These are phyloP conservation scores for Junonia oenone DNA, from an alignment of 2,888 invertebrate genomes.

Conservation along the genomic window DNA sequence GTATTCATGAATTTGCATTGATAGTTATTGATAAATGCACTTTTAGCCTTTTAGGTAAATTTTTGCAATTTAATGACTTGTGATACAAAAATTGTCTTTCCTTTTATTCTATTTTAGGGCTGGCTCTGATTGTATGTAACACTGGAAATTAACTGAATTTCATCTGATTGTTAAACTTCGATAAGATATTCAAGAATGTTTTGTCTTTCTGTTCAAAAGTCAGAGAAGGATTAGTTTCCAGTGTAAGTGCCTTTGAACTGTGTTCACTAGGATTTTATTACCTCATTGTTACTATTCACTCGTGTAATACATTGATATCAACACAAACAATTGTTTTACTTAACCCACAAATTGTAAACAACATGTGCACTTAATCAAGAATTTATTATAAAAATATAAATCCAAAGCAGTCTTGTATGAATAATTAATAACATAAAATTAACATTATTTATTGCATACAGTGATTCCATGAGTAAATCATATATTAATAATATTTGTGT, in stretches of 20 bases:
- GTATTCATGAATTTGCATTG: too few species aligned
- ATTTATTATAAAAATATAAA: conserved; percentile 22
- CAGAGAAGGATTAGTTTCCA: not conserved
- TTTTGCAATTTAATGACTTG: too few species aligned
- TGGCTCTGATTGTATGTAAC: too few species aligned
- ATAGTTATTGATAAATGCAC: too few species aligned
- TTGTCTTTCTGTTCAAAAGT: not conserved
- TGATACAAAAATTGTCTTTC: too few species aligned
- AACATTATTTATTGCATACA: not conserved
- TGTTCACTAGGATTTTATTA: conserved; percentile 48
- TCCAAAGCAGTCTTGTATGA: conserved; percentile 23
- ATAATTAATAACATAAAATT: not conserved
- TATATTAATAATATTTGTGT: not conserved
- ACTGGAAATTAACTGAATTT: too few species aligned
- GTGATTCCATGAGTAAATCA: not conserved
- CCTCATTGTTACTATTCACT: conserved; percentile 44
- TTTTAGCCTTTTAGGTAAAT: too few species aligned
- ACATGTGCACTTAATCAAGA: not conserved
- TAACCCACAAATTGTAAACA: not conserved
- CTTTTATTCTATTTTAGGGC: too few species aligned
- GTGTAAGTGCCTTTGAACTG: conserved; percentile 44
- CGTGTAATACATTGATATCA: conserved; percentile 18
- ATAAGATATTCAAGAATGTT: not conserved
- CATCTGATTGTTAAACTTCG: not conserved
- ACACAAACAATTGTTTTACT: not conserved